A percentile compares a stretch with the other conserved stretches of the same genome.
Conservation (phyloP, 92 coral and sea anemone species). For the Galaxea fascicularis region DNA sequence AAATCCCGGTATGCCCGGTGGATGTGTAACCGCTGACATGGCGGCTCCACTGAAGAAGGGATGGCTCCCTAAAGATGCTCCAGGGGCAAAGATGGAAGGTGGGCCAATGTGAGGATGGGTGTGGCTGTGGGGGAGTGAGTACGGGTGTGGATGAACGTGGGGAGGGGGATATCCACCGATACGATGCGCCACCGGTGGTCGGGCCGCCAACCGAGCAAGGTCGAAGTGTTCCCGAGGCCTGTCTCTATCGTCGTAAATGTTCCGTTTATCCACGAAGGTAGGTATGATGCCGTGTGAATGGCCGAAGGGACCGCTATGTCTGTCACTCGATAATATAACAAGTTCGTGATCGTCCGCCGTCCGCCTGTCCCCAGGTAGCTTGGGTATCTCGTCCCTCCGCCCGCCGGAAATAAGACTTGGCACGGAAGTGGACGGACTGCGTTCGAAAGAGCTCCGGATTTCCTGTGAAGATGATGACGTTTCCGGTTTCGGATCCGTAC, state of each 20-base stretch:
- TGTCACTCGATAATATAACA: slow-evolving; percentile 72
- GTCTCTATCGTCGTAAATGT: slow-evolving; percentile 73
- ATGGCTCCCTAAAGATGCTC: slow-evolving; percentile 57
- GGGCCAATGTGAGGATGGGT: slow-evolving; percentile 53
- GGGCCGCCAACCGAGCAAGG: slow-evolving; percentile 71
- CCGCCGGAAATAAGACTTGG: slow-evolving; percentile 42
- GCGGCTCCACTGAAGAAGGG: slow-evolving; percentile 79
- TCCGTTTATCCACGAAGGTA: slow-evolving; percentile 79
- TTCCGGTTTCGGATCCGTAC: slow-evolving; percentile 75
- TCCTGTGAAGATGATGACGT: slow-evolving; percentile 56
- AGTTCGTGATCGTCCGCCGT: slow-evolving; percentile 75
- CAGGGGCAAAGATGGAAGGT: slow-evolving; percentile 80
- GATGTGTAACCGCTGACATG: slow-evolving; percentile 87
- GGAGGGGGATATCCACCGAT: slow-evolving; percentile 50
- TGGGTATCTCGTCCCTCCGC: slow-evolving; percentile 63
- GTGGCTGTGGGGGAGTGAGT: slow-evolving; percentile 54
- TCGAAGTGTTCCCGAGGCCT: slow-evolving; percentile 77
- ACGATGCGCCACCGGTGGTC: slow-evolving; percentile 70
- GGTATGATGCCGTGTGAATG: slow-evolving; percentile 59
- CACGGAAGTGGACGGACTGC: slow-evolving; percentile 30
- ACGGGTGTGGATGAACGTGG: slow-evolving; percentile 44
- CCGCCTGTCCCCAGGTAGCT: slow-evolving; percentile 49
- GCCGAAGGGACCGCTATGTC: slow-evolving; percentile 59
- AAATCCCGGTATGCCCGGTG: slow-evolving; percentile 75
- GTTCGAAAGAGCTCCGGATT: slow-evolving; percentile 66